Conservation (phyloP, 2,113 vertebrate genomes). For the Origma solitaria region DNA sequence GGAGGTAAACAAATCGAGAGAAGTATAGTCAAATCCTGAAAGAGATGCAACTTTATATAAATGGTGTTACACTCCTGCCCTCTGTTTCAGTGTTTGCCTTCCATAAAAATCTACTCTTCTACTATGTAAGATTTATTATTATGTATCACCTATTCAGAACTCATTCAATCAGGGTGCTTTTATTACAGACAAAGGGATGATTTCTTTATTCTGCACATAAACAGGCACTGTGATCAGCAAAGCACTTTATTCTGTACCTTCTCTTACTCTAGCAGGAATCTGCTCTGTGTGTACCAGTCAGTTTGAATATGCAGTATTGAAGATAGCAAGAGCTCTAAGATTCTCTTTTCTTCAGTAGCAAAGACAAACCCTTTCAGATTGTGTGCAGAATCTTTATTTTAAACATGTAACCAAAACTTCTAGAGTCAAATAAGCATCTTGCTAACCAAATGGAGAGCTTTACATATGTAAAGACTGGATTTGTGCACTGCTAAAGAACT, state of each 20-base stretch:
- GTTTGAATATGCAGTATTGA: neutral
- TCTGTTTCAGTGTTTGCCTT: slow-evolving; percentile 36
- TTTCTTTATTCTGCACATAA: slow-evolving; percentile 29
- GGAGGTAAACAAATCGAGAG: neutral
- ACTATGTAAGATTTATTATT: slow-evolving; percentile 27
- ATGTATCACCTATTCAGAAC: slow-evolving; percentile 20
- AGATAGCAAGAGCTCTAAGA: neutral
- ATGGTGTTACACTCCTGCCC: neutral
- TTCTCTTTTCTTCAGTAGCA: neutral
- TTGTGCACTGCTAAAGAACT: neutral
- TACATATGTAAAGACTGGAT: neutral
- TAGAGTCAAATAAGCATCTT: neutral
- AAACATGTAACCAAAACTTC: neutral
- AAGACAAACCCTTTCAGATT: neutral
- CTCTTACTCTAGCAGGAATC: neutral
- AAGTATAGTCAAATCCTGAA: neutral
- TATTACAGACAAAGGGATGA: slow-evolving; percentile 36
- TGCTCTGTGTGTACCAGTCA: neutral
- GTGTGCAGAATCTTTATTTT: neutral
- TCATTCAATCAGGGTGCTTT: neutral
- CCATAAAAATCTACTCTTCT: slow-evolving; percentile 20
- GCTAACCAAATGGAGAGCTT: neutral
- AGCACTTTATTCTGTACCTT: neutral
- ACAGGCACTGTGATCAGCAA: neutral
- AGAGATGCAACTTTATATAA: neutral